A percentile compares a stretch with the other conserved stretches of the same genome.
These are phyloP conservation scores for Drosophila quinaria DNA, from an alignment of 2,888 invertebrate genomes.

Conservation along the genomic window DNA sequence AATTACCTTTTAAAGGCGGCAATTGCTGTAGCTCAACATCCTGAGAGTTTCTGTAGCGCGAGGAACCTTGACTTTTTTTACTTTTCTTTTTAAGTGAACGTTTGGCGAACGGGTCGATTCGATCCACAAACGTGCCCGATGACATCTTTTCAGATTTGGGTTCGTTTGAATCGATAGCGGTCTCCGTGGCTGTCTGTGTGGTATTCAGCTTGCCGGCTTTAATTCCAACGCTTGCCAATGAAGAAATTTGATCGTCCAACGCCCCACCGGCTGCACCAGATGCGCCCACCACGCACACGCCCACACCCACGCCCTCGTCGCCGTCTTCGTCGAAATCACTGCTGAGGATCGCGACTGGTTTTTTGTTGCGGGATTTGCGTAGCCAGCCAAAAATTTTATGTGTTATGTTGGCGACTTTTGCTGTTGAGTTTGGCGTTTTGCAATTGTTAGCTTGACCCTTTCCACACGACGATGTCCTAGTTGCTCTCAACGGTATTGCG, in stretches of 20 bases:
- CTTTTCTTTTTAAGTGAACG: conserved; percentile 99
- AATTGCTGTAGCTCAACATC: conserved; percentile 98
- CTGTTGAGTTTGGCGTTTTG: conserved; percentile 80
- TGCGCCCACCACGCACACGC: conserved; percentile 67
- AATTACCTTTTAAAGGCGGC: conserved; percentile 97
- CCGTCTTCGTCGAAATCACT: conserved; percentile 80
- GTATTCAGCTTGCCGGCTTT: conserved; percentile 80
- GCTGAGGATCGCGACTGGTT: conserved; percentile 73
- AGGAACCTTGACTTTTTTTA: conserved; percentile 99
- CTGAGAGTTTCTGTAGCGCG: conserved; percentile 98
- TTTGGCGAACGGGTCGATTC: conserved; percentile 99
- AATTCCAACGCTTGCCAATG: conserved; percentile 70
- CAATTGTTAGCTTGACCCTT: conserved; percentile 50
- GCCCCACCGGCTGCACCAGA: conserved; percentile 61
- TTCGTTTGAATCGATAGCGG: conserved; percentile 79
- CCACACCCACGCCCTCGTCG: conserved; percentile 74
- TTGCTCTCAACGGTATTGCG: conserved; percentile 32
- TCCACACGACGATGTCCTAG: conserved; percentile 12
- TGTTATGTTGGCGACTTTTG: conserved; percentile 82
- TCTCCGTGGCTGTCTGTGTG: conserved; percentile 81
- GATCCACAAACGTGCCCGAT: conserved; percentile 98
- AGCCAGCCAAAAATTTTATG: conserved; percentile 80
- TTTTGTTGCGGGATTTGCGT: conserved; percentile 76
- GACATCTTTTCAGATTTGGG: conserved; percentile 85
- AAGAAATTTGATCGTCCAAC: conserved; percentile 68